Base-by-base conservation (phyloP, 1,140 invertebrate genomes). In the Bicyclus anynana region DNA sequence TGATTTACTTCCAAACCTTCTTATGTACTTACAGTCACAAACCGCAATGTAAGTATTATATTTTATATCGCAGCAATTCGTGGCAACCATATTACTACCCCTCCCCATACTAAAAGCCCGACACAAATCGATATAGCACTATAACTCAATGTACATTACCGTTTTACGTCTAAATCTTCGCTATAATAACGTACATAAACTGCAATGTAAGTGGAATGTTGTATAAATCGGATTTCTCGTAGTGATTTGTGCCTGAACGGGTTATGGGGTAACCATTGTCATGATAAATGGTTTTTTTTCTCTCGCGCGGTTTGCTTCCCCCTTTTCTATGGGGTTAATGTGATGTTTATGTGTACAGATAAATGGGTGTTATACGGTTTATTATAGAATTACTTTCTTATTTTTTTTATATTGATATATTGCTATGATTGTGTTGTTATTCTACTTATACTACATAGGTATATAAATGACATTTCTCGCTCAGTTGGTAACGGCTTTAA, bases 221-320 rank as follows among this genome's bases (percentile, higher is more conserved):
- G 17, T 14, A 40, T 17, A 40, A 40, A 40, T 40, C 6, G 37
- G 29, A 33, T 33, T 33, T 33, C 29, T 33, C 29, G 13, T 14
- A 40, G 37, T 40, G 37, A 40, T 40, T 14, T 40, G 13, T 5
- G 37, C 23, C 23, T 40, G 12, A 17, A 5, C 6, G 13, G 50
- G 20, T 38, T 40, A 52, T 26, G n/a, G 35, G 18, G 13, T 38
- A 40, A 18, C 48, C 27, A 51, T 51, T 33, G 23, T 33, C 47
- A 20, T 54, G 53, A 54, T 47, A 29, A 54, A 54, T 47, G 20
- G 33, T 23, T 54, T 54, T 54, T 47, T 54, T 40, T 35, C 29
- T 40, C 44, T 23, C n/a, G 23, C 27, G 17, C 27, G 53, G 53
- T 54, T 53, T 53, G 44, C 44, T 54, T 54, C 44, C 53, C n/a